These are phyloP conservation scores for Meiosimyza decipiens DNA, from an alignment of 2,888 invertebrate genomes.

Conservation along the genomic window DNA sequence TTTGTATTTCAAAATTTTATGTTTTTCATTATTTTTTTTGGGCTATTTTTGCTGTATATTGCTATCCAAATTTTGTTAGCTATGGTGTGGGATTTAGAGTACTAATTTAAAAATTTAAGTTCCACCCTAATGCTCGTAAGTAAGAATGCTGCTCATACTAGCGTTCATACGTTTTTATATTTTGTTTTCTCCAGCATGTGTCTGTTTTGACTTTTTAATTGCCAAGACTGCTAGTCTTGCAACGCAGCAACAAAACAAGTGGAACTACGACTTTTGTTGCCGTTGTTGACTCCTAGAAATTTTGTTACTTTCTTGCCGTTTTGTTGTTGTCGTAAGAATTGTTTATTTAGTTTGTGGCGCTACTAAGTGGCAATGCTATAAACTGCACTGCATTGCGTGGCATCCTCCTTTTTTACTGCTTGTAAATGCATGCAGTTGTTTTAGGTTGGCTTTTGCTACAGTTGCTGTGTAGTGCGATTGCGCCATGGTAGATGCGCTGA, in stretches of 20 bases:
- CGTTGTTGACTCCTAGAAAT: no score
- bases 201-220: slow-evolving; percentile 13
- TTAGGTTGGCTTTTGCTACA: no score
- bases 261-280: no score
- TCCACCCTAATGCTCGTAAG: background rate
- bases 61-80: no score
- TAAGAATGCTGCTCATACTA: background rate
- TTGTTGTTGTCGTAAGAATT: background rate
- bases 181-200: background rate
- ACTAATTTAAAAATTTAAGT: no score
- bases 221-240: background rate
- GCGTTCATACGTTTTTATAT: background rate
- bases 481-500: no score
- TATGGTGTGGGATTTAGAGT: no score
- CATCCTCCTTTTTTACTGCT: background rate
- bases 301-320: background rate
- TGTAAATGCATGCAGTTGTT: no score
- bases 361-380: background rate
- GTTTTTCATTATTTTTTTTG: no score
- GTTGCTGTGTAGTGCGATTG: no score
- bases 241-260: background rate
- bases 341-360: slow-evolving; percentile 9
- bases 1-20: no score
- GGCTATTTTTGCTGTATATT: no score
- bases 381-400: background rate